These are phyloP conservation scores for Cygnus buccinator DNA, from an alignment of 2,113 vertebrate genomes.

Conservation along the genomic window DNA sequence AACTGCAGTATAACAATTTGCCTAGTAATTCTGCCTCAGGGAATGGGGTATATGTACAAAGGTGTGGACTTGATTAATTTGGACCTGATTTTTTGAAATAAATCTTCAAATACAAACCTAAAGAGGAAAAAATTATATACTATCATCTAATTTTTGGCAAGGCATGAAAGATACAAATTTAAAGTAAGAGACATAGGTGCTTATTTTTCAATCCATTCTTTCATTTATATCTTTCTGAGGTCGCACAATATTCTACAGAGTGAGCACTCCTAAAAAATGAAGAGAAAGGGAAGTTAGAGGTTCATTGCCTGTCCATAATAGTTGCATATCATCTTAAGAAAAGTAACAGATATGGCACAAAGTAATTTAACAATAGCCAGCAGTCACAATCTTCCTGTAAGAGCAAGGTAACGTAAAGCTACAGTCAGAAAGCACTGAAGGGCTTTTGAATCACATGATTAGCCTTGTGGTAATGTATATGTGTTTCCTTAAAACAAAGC, in stretches of 20 bases:
- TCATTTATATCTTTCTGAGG: background rate
- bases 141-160: background rate
- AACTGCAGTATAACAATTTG: background rate
- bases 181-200: background rate
- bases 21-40: background rate
- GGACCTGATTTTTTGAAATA: background rate
- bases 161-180: background rate
- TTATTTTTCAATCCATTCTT: background rate
- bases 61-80: background rate
- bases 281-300: background rate
- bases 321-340: background rate
- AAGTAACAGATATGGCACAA: background rate
- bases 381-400: background rate
- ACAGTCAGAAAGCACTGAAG: background rate
- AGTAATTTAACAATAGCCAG: background rate
- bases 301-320: background rate
- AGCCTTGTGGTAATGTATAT: background rate
- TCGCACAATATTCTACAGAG: background rate
- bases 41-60: background rate
- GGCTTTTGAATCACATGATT: background rate
- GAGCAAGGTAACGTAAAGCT: background rate
- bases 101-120: background rate
- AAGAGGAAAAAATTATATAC: background rate
- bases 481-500: background rate
- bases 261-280: background rate